Evolutionary conservation across 2,113 vertebrate genomes (phyloP), one percentile per base, ranked within the genome.

Genomic region (Cinclus mexicanus): DNA sequence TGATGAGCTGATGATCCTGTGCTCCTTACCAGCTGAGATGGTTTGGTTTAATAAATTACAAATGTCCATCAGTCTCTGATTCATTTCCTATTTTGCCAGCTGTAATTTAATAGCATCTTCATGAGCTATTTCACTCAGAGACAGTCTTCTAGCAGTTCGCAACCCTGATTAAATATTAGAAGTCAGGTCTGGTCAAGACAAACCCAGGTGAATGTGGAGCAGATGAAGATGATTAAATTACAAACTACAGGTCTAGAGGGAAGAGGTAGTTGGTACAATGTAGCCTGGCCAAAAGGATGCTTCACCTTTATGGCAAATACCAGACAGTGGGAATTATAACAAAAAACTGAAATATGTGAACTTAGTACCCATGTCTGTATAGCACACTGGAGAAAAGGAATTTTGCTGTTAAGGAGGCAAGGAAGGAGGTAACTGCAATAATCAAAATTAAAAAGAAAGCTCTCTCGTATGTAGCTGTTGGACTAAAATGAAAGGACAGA

Each of bases 31-130:
- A 77, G 42, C 76, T 81, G 59, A 90, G 72, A 56, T 18, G 10
- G 60, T 89, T 92, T 89, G 79, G 35, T 33, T 70, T 92, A 83
- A 87, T 90, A 86, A 89, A 88, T 93, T 90, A 72, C 76, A 81
- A 59, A 86, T 35, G 60, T 59, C 90, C 63, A 19, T 86, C 68
- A 29, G 24, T 78, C 46, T 91, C 79, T 63, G 76, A 89, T 93
- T 83, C 26, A 52, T 90, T 90, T 93, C 71, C 86, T 92, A 41
- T 89, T 92, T 90, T 94, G 16, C 59, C 47, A 87, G 39, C 28
- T 89, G 12, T 74, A 88, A 90, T 90, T 93, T 77, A 86, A 78
- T 83, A 86, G 14, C 61, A 29, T 89, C 63, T 86, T 47, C 35
- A 64, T 93, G 59, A 86, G 68, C 55, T 81, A 0, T 70, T 86